Conservation (phyloP, 2,888 invertebrate species). For the Strigamia crassipes region DNA sequence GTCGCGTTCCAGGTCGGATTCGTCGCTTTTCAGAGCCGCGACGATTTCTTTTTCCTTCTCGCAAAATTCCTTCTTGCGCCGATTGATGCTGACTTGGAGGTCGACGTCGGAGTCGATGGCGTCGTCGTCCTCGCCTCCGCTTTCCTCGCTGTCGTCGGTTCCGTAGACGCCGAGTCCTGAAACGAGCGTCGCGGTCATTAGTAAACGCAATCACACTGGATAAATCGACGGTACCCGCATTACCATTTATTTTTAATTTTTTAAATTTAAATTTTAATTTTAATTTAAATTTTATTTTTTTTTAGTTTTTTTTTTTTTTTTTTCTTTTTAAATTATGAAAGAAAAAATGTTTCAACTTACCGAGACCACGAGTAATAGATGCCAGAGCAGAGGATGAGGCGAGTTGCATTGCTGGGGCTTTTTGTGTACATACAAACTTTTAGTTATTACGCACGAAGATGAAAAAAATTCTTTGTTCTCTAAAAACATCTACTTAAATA, state of each 20-base stretch:
- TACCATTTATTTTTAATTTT: neutral
- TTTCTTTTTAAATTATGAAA: neutral
- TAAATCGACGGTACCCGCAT: neutral
- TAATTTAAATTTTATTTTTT: neutral
- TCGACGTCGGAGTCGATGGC: slow-evolving; percentile 72
- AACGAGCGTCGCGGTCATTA: slow-evolving; percentile 51
- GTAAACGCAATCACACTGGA: neutral
- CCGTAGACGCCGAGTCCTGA: slow-evolving; percentile 81
- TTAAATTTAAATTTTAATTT: neutral
- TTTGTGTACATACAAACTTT: slow-evolving; percentile 55
- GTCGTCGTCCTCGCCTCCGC: slow-evolving; percentile 55
- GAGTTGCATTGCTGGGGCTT: slow-evolving; percentile 72
- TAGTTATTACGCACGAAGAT: slow-evolving; percentile 50
- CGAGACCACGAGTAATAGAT: slow-evolving; percentile 86
- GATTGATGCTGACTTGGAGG: slow-evolving; percentile 63
- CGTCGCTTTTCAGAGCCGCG: neutral
- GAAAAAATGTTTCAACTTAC: slow-evolving; percentile 69
- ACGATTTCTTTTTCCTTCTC: slow-evolving; percentile 52
- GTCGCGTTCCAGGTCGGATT: neutral
- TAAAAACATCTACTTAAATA: slow-evolving; percentile 44
- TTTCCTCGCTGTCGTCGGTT: slow-evolving; percentile 53
- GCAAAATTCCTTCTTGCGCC: slow-evolving; percentile 51
- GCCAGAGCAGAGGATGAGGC: slow-evolving; percentile 82
- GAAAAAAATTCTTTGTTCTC: slow-evolving; percentile 25
- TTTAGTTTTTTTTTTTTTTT: slow-evolving; percentile 37